A percentile compares a stretch with the other conserved stretches of the same genome.
These are phyloP conservation scores for Microchirus variegatus DNA, from an alignment of 2,797 vertebrate species.

Conservation along the genomic window DNA sequence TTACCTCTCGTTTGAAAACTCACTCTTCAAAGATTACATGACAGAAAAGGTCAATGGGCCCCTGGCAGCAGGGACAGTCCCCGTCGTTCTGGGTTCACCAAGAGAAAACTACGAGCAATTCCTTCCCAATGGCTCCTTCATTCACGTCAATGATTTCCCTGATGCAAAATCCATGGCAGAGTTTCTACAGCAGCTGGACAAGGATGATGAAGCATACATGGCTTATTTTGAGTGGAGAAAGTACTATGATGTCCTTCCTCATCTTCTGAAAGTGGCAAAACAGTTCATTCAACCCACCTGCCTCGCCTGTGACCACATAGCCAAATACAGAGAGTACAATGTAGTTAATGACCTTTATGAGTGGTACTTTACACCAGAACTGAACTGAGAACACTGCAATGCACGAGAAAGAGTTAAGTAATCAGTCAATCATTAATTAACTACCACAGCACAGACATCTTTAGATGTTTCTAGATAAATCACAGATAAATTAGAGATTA, in stretches of 20 bases:
- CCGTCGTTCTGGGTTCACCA: conserved; percentile 87
- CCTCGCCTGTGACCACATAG: conserved; percentile 86
- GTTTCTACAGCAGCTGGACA: conserved; percentile 83
- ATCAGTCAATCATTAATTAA: no score
- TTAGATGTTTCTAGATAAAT: no score
- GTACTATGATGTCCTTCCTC: conserved; percentile 74
- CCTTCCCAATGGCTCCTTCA: conserved; percentile 86
- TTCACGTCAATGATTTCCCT: conserved; percentile 89
- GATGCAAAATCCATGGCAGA: conserved; percentile 84
- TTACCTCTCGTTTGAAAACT: conserved; percentile 38
- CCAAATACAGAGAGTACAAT: conserved; percentile 84
- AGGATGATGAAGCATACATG: conserved; percentile 82
- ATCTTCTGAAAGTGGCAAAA: conserved; percentile 61
- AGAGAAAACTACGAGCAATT: conserved; percentile 91
- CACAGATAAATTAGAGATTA: no score
- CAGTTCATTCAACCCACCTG: conserved; percentile 87
- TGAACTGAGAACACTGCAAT: background rate
- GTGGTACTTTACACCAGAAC: conserved; percentile 73
- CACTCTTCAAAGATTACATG: background rate
- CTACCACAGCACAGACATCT: no score
- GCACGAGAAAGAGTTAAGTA: no score
- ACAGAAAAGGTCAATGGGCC: background rate
- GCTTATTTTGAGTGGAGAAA: conserved; percentile 88
- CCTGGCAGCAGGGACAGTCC: conserved; percentile 59
- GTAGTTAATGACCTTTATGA: conserved; percentile 85